Evolutionary conservation across 1,140 invertebrate species (phyloP).

Genomic region (Dendrolimus kikuchii): DNA sequence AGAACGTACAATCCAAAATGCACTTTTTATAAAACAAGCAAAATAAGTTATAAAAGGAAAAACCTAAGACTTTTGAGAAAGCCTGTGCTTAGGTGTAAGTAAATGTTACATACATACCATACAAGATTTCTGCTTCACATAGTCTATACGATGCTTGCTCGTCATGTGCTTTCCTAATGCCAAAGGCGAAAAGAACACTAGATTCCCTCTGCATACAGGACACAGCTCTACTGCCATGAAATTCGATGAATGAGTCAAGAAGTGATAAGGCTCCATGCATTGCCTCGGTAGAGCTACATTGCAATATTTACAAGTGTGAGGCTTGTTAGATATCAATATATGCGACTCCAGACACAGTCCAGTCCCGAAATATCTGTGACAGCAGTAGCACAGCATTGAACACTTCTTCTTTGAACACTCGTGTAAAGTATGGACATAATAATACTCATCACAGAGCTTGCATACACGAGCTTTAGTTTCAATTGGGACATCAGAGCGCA

Average conservation of each 20-base stretch:
- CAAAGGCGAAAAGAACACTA: neutral
- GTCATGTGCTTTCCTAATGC: no score
- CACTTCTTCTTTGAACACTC: neutral
- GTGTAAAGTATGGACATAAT: neutral
- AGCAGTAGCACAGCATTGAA: neutral
- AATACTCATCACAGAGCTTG: neutral
- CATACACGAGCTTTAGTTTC: neutral
- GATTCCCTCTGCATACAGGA: neutral
- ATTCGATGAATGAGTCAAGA: conserved; percentile 19
- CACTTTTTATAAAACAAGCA: no score
- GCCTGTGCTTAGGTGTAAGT: no score
- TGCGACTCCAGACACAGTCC: neutral
- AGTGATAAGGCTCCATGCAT: conserved; percentile 21
- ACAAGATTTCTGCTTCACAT: no score
- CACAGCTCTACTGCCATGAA: conserved; percentile 20
- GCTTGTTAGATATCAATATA: neutral
- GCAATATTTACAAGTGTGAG: conserved; percentile 20
- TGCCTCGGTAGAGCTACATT: neutral
- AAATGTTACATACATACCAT: no score
- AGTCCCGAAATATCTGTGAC: conserved; percentile 1
- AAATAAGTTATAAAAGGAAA: no score
- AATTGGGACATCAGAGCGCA: conserved; percentile 5
- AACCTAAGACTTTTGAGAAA: no score
- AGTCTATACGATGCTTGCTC: no score
- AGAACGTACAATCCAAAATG: no score